Percentiles rank a stretch among this genome's conserved stretches.
Evolutionary conservation across 2,113 vertebrate genomes (phyloP).

Genomic region (Telmatochromis sp.): DNA sequence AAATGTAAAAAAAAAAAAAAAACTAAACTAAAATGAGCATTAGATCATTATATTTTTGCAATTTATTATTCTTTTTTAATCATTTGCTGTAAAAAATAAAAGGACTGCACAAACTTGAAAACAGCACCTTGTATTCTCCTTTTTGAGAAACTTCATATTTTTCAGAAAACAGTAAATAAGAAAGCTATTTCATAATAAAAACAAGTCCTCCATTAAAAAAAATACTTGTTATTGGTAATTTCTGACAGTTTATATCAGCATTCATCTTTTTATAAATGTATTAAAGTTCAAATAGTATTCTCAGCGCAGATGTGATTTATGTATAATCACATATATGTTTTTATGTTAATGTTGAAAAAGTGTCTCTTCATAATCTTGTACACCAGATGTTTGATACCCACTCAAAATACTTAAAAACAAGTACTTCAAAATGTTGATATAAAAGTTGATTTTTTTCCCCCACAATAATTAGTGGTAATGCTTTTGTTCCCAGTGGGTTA

Average conservation of each 20-base stretch:
- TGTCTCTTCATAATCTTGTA: not conserved
- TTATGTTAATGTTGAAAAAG: not conserved
- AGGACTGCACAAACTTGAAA: not conserved
- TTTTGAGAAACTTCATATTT: not conserved
- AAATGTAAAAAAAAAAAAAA: too few species aligned
- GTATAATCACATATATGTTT: not conserved
- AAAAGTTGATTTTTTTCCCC: rapidly evolving
- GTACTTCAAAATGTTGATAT: not conserved
- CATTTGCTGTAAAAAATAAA: not conserved
- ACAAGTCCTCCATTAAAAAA: not conserved
- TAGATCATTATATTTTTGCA: not conserved
- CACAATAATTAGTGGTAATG: not conserved
- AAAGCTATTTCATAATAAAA: not conserved
- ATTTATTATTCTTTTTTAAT: not conserved
- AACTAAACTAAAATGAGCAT: not conserved
- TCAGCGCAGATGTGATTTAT: not conserved
- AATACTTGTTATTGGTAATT: not conserved
- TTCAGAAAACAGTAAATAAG: not conserved
- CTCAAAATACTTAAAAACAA: not conserved
- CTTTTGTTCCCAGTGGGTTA: not conserved
- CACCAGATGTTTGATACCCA: not conserved
- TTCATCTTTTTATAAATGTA: not conserved
- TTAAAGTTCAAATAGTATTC: not conserved
- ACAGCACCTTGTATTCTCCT: not conserved
- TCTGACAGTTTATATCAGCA: not conserved